A percentile compares a stretch with the other conserved stretches of the same genome.
These are phyloP conservation scores for Listronotus bonariensis DNA, from an alignment of 1,140 invertebrate genomes.

Conservation along the genomic window DNA sequence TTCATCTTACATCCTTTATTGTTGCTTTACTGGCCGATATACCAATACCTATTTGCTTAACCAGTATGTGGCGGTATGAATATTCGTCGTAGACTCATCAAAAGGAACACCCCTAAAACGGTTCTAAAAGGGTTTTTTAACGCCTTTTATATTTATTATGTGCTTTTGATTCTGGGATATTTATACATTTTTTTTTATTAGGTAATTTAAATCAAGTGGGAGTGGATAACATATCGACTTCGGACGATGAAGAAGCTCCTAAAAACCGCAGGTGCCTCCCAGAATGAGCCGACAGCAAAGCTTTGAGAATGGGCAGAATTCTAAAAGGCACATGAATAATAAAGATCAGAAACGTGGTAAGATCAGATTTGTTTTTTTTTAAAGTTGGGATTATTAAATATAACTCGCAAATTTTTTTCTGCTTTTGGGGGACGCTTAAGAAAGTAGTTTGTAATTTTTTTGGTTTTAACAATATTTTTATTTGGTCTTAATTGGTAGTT, in stretches of 20 bases:
- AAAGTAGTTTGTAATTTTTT: no score
- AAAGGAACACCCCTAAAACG: no score
- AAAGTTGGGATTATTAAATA: background rate
- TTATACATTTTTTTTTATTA: conserved; percentile 39
- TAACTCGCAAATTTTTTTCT: background rate
- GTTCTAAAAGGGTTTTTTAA: no score
- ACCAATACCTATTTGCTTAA: no score
- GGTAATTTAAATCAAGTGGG: conserved; percentile 68
- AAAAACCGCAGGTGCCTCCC: conserved; percentile 66
- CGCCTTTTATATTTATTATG: no score
- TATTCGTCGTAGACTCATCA: no score
- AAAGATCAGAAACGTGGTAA: conserved; percentile 48
- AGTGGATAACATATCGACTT: conserved; percentile 75
- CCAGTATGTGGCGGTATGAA: no score
- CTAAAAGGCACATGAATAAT: conserved; percentile 50
- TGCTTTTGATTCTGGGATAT: no score
- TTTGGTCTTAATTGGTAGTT: no score
- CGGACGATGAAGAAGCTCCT: conserved; percentile 51
- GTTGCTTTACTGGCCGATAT: no score
- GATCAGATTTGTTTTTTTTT: conserved; percentile 10
- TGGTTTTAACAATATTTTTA: no score
- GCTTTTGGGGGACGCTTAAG: background rate
- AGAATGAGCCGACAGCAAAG: conserved; percentile 59
- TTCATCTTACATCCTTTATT: no score
- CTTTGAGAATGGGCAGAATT: conserved; percentile 54